Conservation (phyloP, 2,797 vertebrate species). For the Arvicola amphibius region DNA sequence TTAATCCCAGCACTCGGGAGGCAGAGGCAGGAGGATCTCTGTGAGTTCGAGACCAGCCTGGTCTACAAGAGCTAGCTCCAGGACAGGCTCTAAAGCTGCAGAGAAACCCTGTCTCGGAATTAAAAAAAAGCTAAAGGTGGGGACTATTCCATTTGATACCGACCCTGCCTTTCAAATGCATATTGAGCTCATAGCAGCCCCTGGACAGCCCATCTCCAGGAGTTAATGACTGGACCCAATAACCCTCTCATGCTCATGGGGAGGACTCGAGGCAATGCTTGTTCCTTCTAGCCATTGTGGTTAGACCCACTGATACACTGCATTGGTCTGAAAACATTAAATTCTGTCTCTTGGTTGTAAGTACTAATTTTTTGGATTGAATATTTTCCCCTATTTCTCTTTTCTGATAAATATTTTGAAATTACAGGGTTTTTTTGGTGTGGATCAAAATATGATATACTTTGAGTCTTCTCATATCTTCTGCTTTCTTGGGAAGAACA, state of each 20-base stretch:
- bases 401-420: slow-evolving; percentile 15
- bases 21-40: no score
- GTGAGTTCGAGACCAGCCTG: no score
- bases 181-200: background rate
- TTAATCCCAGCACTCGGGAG: no score
- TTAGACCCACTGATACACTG: background rate
- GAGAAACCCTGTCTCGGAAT: no score
- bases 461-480: slow-evolving; percentile 10
- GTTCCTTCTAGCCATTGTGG: background rate
- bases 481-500: slow-evolving; percentile 4
- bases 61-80: no score
- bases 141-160: background rate
- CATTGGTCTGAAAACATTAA: background rate
- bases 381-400: background rate
- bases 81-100: no score
- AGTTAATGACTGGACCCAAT: background rate
- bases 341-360: slow-evolving; percentile 23
- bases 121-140: background rate
- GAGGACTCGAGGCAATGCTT: background rate
- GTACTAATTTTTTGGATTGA: background rate
- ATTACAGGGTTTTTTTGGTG: background rate
- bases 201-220: background rate
- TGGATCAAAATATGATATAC: background rate
- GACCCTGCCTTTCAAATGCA: background rate
- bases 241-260: background rate